phyloP scores from a whole-genome alignment of 2,797 vertebrate genomes.

The Epinephelus awoara region DNA sequence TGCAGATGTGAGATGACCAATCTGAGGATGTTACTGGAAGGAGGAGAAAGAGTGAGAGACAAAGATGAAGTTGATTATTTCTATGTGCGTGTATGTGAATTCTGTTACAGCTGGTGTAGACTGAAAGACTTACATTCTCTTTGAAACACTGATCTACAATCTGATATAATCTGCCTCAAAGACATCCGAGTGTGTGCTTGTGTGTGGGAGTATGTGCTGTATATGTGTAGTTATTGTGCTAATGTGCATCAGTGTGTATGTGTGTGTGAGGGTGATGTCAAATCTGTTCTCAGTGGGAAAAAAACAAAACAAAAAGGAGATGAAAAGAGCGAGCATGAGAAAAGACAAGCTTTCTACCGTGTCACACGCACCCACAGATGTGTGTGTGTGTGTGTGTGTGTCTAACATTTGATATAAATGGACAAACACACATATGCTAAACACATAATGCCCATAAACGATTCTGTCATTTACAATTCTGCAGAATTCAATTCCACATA shows the following conservation, averaged over 20 bases:
- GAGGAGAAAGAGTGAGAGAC: constrained; percentile 18
- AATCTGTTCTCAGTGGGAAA: constrained; percentile 34
- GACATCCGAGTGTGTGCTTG: constrained; percentile 32
- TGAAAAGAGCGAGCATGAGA: constrained; percentile 32
- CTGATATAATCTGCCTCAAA: constrained; percentile 58
- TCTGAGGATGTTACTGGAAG: constrained; percentile 44
- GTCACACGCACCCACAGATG: not conserved
- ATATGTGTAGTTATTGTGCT: constrained; percentile 12
- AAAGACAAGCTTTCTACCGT: not conserved
- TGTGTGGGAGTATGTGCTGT: constrained; percentile 32
- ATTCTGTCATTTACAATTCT: too few species aligned
- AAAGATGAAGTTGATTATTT: constrained; percentile 50
- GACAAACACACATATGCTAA: constrained; percentile 4
- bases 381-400: not conserved
- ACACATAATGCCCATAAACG: not conserved
- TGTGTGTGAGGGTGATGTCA: constrained; percentile 15
- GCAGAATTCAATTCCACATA: not conserved
- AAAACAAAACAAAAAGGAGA: not conserved
- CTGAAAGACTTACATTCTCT: constrained; percentile 41
- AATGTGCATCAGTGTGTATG: not conserved
- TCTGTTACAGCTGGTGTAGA: constrained; percentile 31
- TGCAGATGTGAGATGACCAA: constrained; percentile 44
- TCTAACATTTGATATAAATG: not conserved
- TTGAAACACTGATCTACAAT: constrained; percentile 49
- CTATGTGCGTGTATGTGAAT: constrained; percentile 24